A percentile compares a stretch with the other conserved stretches of the same genome.
Evolutionary conservation across 2,113 vertebrate genomes (phyloP).

Genomic region (human (Homo sapiens)): GRCh38 chrX:49950001-49950500

Average conservation of each 20-base stretch:
- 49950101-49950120: neutral
- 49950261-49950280: constrained; percentile 25
- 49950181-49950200: constrained; percentile 41
- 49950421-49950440: constrained; percentile 29
- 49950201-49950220: constrained; percentile 64
- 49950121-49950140: constrained; percentile 47
- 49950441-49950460: constrained; percentile 16
- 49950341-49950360: neutral
- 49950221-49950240: constrained; percentile 48
- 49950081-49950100: constrained; percentile 25
- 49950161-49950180: constrained; percentile 61
- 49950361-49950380: constrained; percentile 41
- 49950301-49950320: constrained; percentile 38
- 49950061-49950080: constrained; percentile 16
- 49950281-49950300: constrained; percentile 45
- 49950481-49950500: neutral
- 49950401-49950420: constrained; percentile 40
- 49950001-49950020: constrained; percentile 42
- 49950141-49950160: constrained; percentile 60
- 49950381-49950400: neutral
- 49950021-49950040: neutral
- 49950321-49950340: constrained; percentile 46
- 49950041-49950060: neutral
- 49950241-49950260: constrained; percentile 51
- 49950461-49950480: neutral